Evolutionary conservation across 2,113 vertebrate genomes (phyloP).

Genomic region (cat (Felis catus)): F.catus_Fca126_mat1.0 CM031416.1:13676501-13677000

Average conservation of each 20-base stretch:
- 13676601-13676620: background rate
- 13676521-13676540: background rate
- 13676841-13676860: background rate
- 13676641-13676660: background rate
- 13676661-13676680: background rate
- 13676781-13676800: background rate
- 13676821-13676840: background rate
- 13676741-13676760: background rate
- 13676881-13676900: background rate
- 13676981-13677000: background rate
- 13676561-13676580: background rate
- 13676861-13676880: background rate
- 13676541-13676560: background rate
- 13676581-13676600: background rate
- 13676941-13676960: background rate
- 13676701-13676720: background rate
- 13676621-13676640: background rate
- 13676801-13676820: background rate
- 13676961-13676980: background rate
- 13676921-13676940: background rate
- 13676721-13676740: constrained; percentile 30
- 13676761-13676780: constrained; percentile 10
- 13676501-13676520: background rate
- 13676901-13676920: background rate
- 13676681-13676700: background rate